Evolutionary conservation across 2,113 vertebrate genomes (phyloP), one percentile per base, ranked within the genome.

Genomic region (Aix galericulata): DNA sequence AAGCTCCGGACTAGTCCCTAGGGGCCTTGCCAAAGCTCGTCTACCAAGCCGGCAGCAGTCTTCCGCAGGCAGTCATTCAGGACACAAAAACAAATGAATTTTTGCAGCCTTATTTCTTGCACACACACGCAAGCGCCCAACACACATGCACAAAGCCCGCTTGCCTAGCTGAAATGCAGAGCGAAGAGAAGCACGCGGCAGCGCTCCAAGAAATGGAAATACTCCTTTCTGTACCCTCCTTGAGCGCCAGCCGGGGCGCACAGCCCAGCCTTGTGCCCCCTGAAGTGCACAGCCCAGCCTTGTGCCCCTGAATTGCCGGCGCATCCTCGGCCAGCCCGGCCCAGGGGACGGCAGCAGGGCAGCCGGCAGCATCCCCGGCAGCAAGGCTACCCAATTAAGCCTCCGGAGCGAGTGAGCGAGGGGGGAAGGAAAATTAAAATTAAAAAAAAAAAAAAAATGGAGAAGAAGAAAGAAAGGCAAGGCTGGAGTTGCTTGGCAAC

Each of bases 401-500:
- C 95, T 97, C 94, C 91, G 95, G 96, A 97, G 95, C 73, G 89
- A 79, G 95, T 40, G 97, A 93, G 94, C 88, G 92, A 86, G 96
- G 87, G 93, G 90, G 46, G 78, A 6, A 6, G n/a, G 13, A 25
- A 20, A 25, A 36, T 9, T 16, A 3, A 23, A n/a, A 15, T 25
- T 38, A 17, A 9, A 21, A 5, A 10, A 22, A 10, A 4, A 3
- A 38, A 22, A 17, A 23, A 40, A 26, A 8, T 13, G 21, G 71
- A 97, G 96, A 95, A 97, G 97, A 4, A 12, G 18, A n/a, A 40
- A 2, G 32, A 29, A 44, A 46, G 23, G 20, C 50, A 98, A 97
- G 97, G 98, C 98, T 98, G 97, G 96, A 98, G 99, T 99, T 98
- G 98, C 99, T 98, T 99, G 98, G 99, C 98, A 99, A 99, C 98